These are phyloP conservation scores for Brevipalpus yothersi DNA, from an alignment of 1,140 invertebrate genomes.

Conservation along the genomic window DNA sequence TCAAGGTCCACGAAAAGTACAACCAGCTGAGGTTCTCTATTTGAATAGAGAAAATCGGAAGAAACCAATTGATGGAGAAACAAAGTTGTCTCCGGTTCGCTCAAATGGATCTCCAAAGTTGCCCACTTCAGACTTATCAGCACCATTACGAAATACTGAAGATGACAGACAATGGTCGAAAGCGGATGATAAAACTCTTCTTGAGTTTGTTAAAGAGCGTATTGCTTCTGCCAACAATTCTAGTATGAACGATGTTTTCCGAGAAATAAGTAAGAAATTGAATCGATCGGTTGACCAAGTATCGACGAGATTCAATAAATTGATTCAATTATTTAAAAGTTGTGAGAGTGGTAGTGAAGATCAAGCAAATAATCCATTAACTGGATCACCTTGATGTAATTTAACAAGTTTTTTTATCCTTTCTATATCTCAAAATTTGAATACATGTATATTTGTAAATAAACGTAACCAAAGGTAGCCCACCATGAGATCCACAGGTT, in stretches of 20 bases:
- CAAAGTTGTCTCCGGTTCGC: no score
- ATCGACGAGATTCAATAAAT: not conserved
- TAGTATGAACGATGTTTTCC: not conserved
- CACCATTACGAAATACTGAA: not conserved
- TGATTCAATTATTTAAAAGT: not conserved
- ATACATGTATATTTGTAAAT: no score
- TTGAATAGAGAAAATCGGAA: not conserved
- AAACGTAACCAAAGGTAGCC: no score
- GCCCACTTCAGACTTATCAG: not conserved
- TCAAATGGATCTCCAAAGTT: not conserved
- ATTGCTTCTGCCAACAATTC: not conserved
- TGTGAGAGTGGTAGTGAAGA: no score
- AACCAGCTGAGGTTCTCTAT: conserved; percentile 2
- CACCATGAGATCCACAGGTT: no score
- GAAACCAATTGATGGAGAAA: not conserved
- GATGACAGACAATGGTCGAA: conserved; percentile 2
- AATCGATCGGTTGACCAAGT: not conserved
- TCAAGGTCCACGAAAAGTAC: conserved; percentile 1
- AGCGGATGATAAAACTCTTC: conserved; percentile 3
- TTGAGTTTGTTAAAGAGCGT: conserved; percentile 1
- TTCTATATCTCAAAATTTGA: no score
- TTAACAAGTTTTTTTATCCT: no score
- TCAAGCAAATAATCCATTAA: no score
- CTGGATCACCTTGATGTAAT: no score
- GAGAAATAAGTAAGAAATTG: not conserved